These are phyloP conservation scores for Dinomys branickii DNA, from an alignment of 2,113 vertebrate genomes.

Conservation along the genomic window DNA sequence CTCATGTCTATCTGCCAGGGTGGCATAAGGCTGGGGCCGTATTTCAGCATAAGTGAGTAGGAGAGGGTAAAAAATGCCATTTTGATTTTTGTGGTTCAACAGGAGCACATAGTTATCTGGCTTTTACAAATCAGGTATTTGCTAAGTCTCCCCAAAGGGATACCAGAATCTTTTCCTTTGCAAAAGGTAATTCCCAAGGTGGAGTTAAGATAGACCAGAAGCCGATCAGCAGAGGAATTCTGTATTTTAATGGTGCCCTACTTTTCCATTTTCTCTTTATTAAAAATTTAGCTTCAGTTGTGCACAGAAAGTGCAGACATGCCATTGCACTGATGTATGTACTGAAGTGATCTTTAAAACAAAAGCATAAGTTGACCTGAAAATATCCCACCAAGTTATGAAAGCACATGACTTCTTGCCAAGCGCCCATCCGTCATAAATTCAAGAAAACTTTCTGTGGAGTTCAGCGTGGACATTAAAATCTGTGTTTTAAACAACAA, in stretches of 20 bases:
- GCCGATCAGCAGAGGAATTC: constrained; percentile 39
- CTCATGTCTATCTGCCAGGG: neutral
- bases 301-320: constrained; percentile 51
- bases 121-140: constrained; percentile 24
- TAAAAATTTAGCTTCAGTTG: constrained; percentile 66
- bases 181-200: constrained; percentile 38
- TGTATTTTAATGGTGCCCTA: constrained; percentile 48
- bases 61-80: neutral
- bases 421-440: constrained; percentile 54
- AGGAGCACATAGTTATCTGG: neutral
- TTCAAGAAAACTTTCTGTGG: constrained; percentile 38
- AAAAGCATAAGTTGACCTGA: constrained; percentile 66
- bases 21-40: constrained; percentile 2
- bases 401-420: constrained; percentile 60
- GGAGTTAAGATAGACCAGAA: neutral
- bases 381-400: constrained; percentile 54
- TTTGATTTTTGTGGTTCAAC: constrained; percentile 43
- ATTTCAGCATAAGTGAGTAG: constrained; percentile 33
- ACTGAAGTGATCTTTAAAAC: constrained; percentile 60
- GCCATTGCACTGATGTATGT: constrained; percentile 11
- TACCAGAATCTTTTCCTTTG: constrained; percentile 23
- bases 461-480: neutral
- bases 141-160: constrained; percentile 29
- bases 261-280: constrained; percentile 56
- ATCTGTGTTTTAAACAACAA: constrained; percentile 36